A percentile compares a stretch with the other conserved stretches of the same genome.
Evolutionary conservation across 2,797 vertebrate genomes (phyloP).

Genomic region (Gouania willdenowi): DNA sequence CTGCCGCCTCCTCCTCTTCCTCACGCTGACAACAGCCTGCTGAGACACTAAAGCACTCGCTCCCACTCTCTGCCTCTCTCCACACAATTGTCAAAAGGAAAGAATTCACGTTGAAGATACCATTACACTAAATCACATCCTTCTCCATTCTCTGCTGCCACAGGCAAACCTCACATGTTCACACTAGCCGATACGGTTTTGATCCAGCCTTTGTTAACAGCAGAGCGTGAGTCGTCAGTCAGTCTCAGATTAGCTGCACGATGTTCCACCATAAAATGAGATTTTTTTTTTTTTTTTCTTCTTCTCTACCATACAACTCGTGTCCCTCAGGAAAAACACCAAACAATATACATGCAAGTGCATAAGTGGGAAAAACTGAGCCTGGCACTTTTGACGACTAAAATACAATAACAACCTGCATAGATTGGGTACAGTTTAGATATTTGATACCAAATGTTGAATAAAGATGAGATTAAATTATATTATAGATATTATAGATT

Average conservation of each 20-base stretch:
- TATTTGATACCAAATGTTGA: too few relatives aligned
- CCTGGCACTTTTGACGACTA: too few relatives aligned
- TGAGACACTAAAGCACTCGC: conserved; percentile 38
- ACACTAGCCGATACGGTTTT: conserved; percentile 38
- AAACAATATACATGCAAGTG: too few relatives aligned
- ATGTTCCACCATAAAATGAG: conserved; percentile 37
- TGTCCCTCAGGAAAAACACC: conserved; percentile 29
- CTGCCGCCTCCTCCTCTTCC: conserved; percentile 33
- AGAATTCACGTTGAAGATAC: conserved; percentile 33
- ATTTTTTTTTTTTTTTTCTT: conserved; percentile 40
- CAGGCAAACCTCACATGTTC: conserved; percentile 35
- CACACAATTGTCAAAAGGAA: conserved; percentile 23
- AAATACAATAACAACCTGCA: too few relatives aligned
- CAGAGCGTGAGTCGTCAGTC: conserved; percentile 34
- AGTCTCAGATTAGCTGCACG: conserved; percentile 52
- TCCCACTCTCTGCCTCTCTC: conserved; percentile 18
- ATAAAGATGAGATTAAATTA: too few relatives aligned
- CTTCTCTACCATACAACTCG: conserved; percentile 31
- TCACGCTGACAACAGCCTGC: conserved; percentile 45
- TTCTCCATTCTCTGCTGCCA: conserved; percentile 25
- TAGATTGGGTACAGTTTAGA: too few relatives aligned
- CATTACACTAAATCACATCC: conserved; percentile 48
- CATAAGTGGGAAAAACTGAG: too few relatives aligned
- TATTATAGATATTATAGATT: too few relatives aligned
- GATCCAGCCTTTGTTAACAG: conserved; percentile 48